Percentiles rank a stretch among this genome's conserved stretches.
Evolutionary conservation across 2,113 vertebrate genomes (phyloP).

Genomic region (Psilopogon haemacephalus): DNA sequence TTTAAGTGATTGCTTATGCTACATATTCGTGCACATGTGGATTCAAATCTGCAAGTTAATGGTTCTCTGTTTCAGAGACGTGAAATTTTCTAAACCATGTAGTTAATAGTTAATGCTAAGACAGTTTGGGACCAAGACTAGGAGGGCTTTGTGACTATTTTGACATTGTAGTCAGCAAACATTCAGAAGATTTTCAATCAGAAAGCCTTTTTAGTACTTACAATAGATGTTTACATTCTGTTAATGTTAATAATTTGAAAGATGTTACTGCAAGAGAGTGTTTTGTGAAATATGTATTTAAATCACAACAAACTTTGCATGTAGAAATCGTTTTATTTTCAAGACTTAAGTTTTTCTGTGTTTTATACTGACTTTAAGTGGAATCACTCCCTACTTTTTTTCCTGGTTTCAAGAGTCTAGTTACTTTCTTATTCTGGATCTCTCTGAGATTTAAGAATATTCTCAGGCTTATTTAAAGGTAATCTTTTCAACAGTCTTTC

Average conservation of each 20-base stretch:
- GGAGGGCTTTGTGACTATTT: neutral
- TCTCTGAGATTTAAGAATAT: neutral
- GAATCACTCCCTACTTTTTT: neutral
- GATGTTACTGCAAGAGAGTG: neutral
- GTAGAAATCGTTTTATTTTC: neutral
- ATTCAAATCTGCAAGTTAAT: neutral
- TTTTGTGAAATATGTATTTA: neutral
- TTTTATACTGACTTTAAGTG: neutral
- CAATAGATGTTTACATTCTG: neutral
- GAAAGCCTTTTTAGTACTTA: neutral
- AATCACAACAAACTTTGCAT: neutral
- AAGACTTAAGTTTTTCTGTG: neutral
- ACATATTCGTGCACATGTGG: rapidly evolving
- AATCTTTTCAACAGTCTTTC: neutral
- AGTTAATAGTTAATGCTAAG: neutral
- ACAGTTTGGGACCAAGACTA: neutral
- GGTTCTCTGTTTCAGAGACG: neutral
- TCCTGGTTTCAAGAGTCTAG: neutral
- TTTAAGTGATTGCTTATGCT: neutral
- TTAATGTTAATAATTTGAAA: neutral
- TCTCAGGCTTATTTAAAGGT: neutral
- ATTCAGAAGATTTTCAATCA: neutral
- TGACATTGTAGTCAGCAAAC: neutral
- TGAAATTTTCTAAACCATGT: neutral
- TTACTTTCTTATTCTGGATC: neutral